A percentile compares a stretch with the other conserved stretches of the same genome.
Conservation (phyloP, 2,113 vertebrate genomes). For the Ageneiosus marmoratus region DNA sequence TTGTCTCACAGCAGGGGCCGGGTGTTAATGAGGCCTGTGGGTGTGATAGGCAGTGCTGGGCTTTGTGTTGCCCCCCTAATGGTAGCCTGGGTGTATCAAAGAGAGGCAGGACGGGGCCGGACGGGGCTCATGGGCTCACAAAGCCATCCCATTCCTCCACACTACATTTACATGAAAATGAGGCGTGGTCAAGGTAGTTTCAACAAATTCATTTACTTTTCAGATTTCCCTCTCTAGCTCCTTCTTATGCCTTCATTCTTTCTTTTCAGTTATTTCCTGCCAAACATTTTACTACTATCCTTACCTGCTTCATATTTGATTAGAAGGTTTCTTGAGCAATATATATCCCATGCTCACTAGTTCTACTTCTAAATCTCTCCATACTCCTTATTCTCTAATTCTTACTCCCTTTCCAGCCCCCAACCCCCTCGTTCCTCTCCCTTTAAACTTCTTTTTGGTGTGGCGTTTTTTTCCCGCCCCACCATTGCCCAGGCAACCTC, state of each 20-base stretch:
- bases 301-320: constrained; percentile 19
- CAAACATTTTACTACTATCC: constrained; percentile 40
- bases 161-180: constrained; percentile 76
- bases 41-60: constrained; percentile 61
- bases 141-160: constrained; percentile 44
- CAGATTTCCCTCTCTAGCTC: neutral
- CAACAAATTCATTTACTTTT: constrained; percentile 76
- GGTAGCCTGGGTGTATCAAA: constrained; percentile 71
- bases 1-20: constrained; percentile 71
- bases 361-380: neutral
- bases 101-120: constrained; percentile 65
- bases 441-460: constrained; percentile 58
- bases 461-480: constrained; percentile 75
- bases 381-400: constrained; percentile 29
- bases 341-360: constrained; percentile 55
- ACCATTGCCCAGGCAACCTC: constrained; percentile 79
- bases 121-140: constrained; percentile 29
- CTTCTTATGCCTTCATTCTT: neutral
- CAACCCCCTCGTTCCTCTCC: constrained; percentile 53
- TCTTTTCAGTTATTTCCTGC: constrained; percentile 39
- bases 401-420: constrained; percentile 40
- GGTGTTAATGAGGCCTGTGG: constrained; percentile 69
- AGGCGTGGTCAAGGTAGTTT: constrained; percentile 71
- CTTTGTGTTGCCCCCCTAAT: constrained; percentile 63
- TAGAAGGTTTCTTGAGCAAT: neutral